Base-by-base conservation (phyloP, 1,140 invertebrate species). In the Dermatophagoides farinae region DNA sequence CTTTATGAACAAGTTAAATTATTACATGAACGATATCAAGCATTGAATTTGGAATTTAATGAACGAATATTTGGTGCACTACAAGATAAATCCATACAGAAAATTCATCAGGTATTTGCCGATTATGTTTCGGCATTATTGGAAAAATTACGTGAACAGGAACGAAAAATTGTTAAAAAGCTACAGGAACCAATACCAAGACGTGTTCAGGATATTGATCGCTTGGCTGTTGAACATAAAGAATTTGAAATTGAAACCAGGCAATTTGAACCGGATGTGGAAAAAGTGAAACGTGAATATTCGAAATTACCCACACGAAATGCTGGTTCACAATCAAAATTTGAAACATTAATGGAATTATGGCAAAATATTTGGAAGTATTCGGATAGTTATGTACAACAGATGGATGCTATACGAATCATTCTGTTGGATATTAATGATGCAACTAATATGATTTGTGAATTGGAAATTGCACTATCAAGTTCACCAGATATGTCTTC, bases 391-490 rank as follows among this genome's bases (percentile, higher is more conserved):
- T 93, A 92, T 68, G 82, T 89, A 37, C 88, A 95, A 70, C 79
- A 77, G 63, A 73, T 97, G 62, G 97, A 96, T 73, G 84, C 84
- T 66, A 79, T 95, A 0, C 91, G 97, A 69, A 83, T 86, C 38
- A 81, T 93, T 4, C 74, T 97, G 22, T 82, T 80, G 58, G 85
- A 86, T 20, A 75, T 97, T 60, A 89, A 95, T 63, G 89, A 95
- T 65, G 84, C 90, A 60, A 80, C 82, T 38, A 82, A 84, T 67
- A 80, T 85, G 22, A 86, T 97, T 51, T 85, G 84, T 14, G 86
- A 93, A 65, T 84, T 93, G 66, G 93, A 97, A 72, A 79, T 86
- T 62, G 88, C 90, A 70, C 73, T 97, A 44, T 81, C 83, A n/a
- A 80, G 83, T 16, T 86, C 84, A 67, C 81, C 84, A 59, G 84